Evolutionary conservation across 2,888 invertebrate species (phyloP).

Genomic region (Xylota sylvarum): DNA sequence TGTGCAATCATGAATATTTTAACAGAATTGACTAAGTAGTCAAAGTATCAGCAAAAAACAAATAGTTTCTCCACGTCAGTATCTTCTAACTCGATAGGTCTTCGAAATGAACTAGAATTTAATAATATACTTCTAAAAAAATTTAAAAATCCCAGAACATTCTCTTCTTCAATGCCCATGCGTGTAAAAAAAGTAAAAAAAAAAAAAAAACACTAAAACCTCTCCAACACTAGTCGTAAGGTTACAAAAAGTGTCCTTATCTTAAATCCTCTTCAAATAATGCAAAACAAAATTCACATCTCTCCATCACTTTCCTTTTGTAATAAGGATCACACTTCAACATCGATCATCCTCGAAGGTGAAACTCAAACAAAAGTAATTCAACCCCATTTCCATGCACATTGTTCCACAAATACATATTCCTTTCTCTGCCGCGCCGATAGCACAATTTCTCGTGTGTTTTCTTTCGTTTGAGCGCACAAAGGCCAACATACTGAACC

Average conservation of each 20-base stretch:
- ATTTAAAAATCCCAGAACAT: no score
- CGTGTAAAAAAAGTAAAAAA: not conserved
- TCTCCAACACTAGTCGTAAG: not conserved
- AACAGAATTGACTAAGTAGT: no score
- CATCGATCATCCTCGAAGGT: slow-evolving; percentile 21
- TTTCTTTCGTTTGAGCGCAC: slow-evolving; percentile 24
- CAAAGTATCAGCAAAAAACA: no score
- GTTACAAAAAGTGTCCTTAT: not conserved
- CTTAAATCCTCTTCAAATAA: not conserved
- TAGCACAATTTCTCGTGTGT: slow-evolving; percentile 17
- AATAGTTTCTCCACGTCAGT: no score
- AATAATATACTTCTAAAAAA: no score
- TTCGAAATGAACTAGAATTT: no score
- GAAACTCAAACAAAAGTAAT: slow-evolving; percentile 30
- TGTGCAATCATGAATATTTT: no score
- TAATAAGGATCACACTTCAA: slow-evolving; percentile 9
- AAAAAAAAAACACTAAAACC: no score
- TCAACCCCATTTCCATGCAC: slow-evolving; percentile 36
- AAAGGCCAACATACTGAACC: slow-evolving; percentile 34
- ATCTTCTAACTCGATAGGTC: no score
- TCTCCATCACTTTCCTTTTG: not conserved
- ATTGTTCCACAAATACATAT: slow-evolving; percentile 16
- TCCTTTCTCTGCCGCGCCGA: no score
- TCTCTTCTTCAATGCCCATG: no score
- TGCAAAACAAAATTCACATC: not conserved